A percentile compares a stretch with the other conserved stretches of the same genome.
phyloP scores from a whole-genome alignment of 2,797 vertebrate species.

The Steatocranus sp. region DNA sequence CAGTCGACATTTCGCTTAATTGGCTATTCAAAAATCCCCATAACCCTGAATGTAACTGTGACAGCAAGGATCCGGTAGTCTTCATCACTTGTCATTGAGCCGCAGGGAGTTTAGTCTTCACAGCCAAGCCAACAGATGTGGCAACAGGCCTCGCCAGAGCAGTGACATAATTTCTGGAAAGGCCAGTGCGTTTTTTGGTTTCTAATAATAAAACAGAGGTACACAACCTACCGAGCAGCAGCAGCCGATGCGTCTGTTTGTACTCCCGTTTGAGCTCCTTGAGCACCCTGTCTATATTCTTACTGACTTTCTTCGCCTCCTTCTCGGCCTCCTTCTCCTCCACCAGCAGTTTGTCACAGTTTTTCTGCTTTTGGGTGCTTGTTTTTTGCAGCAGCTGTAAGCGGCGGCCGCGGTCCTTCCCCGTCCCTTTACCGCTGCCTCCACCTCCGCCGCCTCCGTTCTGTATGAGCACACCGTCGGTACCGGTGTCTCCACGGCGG shows the following conservation, averaged over 20 bases:
- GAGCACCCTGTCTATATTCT: constrained; percentile 87
- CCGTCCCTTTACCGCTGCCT: constrained; percentile 62
- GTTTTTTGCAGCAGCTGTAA: constrained; percentile 77
- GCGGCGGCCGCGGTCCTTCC: constrained; percentile 74
- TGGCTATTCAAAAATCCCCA: neutral
- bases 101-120: constrained; percentile 32
- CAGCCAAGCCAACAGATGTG: constrained; percentile 52
- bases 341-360: constrained; percentile 85
- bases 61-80: neutral
- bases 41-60: neutral
- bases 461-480: constrained; percentile 76
- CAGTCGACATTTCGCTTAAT: neutral
- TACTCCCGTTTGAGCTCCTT: constrained; percentile 92
- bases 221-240: constrained; percentile 86
- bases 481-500: constrained; percentile 69
- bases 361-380: constrained; percentile 79
- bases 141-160: constrained; percentile 46
- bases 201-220: constrained; percentile 37
- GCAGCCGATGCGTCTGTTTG: constrained; percentile 92
- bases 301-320: constrained; percentile 92
- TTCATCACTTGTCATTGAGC: constrained; percentile 51
- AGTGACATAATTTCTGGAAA: constrained; percentile 51
- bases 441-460: constrained; percentile 74
- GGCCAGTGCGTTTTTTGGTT: constrained; percentile 33
- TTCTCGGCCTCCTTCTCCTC: constrained; percentile 93